Percentiles rank a stretch among this genome's conserved stretches.
Conservation (phyloP, 2,888 invertebrate genomes). For the Cerceris ruficornis region DNA sequence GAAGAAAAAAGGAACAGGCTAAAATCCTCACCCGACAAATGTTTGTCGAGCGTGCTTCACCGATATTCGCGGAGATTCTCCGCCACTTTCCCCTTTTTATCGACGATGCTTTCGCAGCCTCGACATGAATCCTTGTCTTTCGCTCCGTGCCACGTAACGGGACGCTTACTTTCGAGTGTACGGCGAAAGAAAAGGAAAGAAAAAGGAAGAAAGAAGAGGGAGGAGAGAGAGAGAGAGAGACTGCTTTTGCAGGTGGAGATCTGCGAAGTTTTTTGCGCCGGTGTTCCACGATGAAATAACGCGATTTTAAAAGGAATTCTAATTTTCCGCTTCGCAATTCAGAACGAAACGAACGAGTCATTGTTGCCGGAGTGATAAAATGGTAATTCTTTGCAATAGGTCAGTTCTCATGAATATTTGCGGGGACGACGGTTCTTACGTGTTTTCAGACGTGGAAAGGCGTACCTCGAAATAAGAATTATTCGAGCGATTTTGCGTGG, state of each 20-base stretch:
- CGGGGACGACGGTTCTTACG: too few relatives aligned
- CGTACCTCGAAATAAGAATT: too few relatives aligned
- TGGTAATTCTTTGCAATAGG: too few relatives aligned
- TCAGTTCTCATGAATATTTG: too few relatives aligned
- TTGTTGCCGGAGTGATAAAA: too few relatives aligned
- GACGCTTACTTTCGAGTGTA: neutral
- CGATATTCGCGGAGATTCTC: slow-evolving; percentile 52
- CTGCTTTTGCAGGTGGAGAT: neutral
- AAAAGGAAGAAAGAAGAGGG: neutral
- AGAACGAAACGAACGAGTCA: too few relatives aligned
- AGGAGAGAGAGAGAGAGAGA: neutral
- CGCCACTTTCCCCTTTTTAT: slow-evolving; percentile 55
- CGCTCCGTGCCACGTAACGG: slow-evolving; percentile 21
- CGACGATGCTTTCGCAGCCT: slow-evolving; percentile 12
- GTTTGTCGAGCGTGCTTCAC: slow-evolving; percentile 68
- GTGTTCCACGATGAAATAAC: too few relatives aligned
- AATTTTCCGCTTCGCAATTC: too few relatives aligned
- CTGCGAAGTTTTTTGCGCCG: too few relatives aligned
- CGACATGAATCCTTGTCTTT: slow-evolving; percentile 31
- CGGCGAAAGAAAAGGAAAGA: neutral
- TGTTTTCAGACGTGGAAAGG: too few relatives aligned
- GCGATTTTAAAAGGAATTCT: too few relatives aligned
- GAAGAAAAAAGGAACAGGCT: slow-evolving; percentile 32
- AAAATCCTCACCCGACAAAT: slow-evolving; percentile 56
- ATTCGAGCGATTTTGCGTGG: too few relatives aligned